Conservation (phyloP, 2,113 vertebrate species). For the Anolis sagrei region DNA sequence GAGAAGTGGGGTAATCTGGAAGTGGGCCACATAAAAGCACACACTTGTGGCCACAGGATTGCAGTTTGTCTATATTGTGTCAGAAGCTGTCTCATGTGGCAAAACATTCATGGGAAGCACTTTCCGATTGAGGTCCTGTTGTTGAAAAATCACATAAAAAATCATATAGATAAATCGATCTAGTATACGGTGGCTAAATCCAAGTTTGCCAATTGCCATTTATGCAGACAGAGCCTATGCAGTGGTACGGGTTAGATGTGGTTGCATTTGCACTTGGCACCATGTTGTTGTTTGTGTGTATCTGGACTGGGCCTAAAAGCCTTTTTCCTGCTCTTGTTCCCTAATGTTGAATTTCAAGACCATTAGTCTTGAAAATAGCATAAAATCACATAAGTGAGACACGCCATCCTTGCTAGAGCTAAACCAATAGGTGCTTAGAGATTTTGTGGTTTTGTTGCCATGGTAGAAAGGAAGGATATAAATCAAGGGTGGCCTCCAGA, state of each 20-base stretch:
- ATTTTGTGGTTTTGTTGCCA: not conserved
- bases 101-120: too few species aligned
- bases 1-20: too few species aligned
- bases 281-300: not conserved
- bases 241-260: not conserved
- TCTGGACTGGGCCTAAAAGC: not conserved
- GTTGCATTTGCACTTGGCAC: not conserved
- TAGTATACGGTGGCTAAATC: not conserved
- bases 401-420: not conserved
- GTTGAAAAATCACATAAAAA: too few species aligned
- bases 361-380: not conserved
- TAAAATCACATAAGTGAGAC: not conserved
- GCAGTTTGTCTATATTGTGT: too few species aligned
- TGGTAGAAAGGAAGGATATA: not conserved
- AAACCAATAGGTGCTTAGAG: not conserved
- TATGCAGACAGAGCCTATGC: too few species aligned
- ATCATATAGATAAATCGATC: too few species aligned
- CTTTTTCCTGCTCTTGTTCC: not conserved
- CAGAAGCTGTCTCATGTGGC: too few species aligned
- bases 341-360: not conserved
- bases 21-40: too few species aligned
- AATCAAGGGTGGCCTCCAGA: too few species aligned
- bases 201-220: not conserved
- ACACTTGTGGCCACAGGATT: too few species aligned
- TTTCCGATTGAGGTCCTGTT: too few species aligned